Evolutionary conservation across 2,113 vertebrate species (phyloP).

Genomic region (Anarhynchus alexandrinus): DNA sequence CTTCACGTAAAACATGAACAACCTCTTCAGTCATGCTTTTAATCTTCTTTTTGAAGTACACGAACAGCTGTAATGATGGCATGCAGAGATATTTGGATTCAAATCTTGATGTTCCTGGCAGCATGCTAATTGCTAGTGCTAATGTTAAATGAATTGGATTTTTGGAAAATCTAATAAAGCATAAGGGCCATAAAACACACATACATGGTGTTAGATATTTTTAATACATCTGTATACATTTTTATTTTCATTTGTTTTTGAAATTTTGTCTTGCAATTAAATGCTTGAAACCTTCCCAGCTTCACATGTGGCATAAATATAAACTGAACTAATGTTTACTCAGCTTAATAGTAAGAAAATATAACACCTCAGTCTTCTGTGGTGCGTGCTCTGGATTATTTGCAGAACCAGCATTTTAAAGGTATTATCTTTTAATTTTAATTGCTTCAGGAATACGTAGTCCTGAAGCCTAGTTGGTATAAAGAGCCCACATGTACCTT

Average conservation of each 20-base stretch:
- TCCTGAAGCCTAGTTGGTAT: neutral
- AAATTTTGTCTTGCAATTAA: conserved; percentile 37
- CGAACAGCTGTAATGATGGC: neutral
- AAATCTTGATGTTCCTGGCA: neutral
- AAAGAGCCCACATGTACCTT: neutral
- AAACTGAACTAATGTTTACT: conserved; percentile 28
- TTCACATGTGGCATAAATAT: conserved; percentile 14
- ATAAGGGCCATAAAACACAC: conserved; percentile 15
- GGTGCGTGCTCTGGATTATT: neutral
- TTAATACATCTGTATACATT: conserved; percentile 10
- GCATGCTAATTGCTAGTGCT: neutral
- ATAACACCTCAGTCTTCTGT: neutral
- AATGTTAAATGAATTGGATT: conserved; percentile 1
- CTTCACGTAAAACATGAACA: conserved; percentile 16
- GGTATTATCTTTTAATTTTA: neutral
- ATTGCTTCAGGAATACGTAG: neutral
- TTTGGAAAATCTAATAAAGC: neutral
- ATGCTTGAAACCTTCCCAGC: neutral
- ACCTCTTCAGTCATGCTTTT: conserved; percentile 11
- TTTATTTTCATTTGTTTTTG: conserved; percentile 32
- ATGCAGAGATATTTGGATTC: neutral
- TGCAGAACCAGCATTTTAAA: neutral
- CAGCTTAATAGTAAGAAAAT: conserved; percentile 15
- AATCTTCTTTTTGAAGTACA: conserved; percentile 11
- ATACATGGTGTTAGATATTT: neutral